These are phyloP conservation scores for Elanoides forficatus DNA, from an alignment of 2,113 vertebrate genomes.

Conservation along the genomic window DNA sequence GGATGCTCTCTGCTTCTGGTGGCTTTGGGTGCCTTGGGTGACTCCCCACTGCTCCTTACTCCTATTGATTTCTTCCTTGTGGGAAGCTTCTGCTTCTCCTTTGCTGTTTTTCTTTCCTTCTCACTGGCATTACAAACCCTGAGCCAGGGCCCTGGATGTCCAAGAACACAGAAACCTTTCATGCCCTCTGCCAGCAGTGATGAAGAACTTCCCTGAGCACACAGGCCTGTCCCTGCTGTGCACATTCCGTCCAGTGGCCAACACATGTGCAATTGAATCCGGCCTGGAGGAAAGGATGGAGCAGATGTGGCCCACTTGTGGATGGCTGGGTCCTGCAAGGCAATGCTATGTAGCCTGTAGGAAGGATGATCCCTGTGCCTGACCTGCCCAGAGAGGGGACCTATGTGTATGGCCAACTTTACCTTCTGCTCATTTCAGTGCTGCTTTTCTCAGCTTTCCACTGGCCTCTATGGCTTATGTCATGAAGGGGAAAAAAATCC, in stretches of 20 bases:
- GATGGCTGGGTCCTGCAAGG: not conserved
- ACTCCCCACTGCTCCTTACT: not conserved
- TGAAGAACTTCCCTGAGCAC: not conserved
- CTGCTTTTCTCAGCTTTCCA: not conserved
- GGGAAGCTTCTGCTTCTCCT: not conserved
- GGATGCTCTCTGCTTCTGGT: not conserved
- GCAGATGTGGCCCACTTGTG: not conserved
- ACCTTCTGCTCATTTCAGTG: not conserved
- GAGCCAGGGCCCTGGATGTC: not conserved
- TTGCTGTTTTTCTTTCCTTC: not conserved
- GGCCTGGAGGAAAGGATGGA: not conserved
- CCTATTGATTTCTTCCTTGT: not conserved
- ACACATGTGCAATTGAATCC: not conserved
- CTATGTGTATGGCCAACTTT: accelerated
- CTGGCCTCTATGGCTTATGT: not conserved
- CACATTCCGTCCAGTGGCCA: not conserved
- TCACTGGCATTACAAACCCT: not conserved
- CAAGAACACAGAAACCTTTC: not conserved
- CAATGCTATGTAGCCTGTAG: not conserved
- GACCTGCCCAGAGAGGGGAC: not conserved
- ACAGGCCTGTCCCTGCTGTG: not conserved
- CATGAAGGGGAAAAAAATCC: not conserved
- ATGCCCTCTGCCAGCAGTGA: not conserved
- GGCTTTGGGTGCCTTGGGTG: not conserved
- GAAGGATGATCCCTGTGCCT: not conserved